Base-by-base conservation (phyloP, 2,888 invertebrate species). In the Trachelus tabidus region DNA sequence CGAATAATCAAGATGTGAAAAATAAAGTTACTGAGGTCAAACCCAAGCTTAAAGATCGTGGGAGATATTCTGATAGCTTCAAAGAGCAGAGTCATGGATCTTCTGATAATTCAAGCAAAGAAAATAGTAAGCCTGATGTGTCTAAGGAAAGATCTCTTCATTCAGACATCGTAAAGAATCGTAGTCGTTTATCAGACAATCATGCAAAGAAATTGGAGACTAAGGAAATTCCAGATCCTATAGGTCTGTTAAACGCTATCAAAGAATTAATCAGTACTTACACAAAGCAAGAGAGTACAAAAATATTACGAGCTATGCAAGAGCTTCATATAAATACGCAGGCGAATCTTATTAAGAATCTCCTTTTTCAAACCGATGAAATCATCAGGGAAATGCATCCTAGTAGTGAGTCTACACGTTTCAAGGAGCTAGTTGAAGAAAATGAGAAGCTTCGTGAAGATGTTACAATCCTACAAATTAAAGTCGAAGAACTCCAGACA, bases 241-340 rank as follows among this genome's bases (percentile, higher is more conserved):
- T 87, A 23, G 82, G 82, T 4, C 82, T 91, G 69, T 79, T 91
- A 11, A 89, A 80, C 78, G 86, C 88, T 11, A 85, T 91, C 9
- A 90, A 90, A 76, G 90, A 91, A 73, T 77, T 90, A 9, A 83
- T 91, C 12, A 89, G 88, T 56, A 84, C 82, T 4, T 88, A 88
- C 40, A 87, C 90, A 1, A 89, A 89, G 76, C 85, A 88, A 34
- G 91, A 91, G 77, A 88, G 88, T 73, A 80, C 84, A 6, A 90
- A 89, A 79, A 85, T 91, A 34, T 76, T 90, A 74, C 84, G 81
- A 31, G 79, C 87, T 1, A 86, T 91, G 84, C 85, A 88, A 74
- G 87, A 89, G 12, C 69, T 90, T 30, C 88, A 91, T 37, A 80
- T 90, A 0, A 89, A 87, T 73, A 87, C 89, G 1, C 90, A 91